Conservation (phyloP, 2,797 vertebrate species). For the Spheniscus humboldti region DNA sequence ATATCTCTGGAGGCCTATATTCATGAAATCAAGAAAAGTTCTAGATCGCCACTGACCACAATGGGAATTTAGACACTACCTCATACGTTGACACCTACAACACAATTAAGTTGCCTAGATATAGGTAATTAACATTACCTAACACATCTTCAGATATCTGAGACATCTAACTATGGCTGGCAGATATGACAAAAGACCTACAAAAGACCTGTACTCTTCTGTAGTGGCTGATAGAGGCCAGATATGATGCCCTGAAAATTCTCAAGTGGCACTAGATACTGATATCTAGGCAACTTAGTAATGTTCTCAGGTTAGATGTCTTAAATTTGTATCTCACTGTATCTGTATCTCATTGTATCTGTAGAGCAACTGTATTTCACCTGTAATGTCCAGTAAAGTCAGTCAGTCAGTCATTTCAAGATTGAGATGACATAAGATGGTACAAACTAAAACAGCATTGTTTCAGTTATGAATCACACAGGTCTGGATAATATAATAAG, state of each 20-base stretch:
- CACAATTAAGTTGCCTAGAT: not conserved
- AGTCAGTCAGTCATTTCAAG: not conserved
- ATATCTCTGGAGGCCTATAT: not conserved
- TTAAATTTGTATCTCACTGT: not conserved
- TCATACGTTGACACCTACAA: not conserved
- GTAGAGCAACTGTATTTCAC: not conserved
- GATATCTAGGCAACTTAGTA: not conserved
- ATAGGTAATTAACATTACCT: not conserved
- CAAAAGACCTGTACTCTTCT: not conserved
- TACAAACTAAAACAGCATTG: not conserved
- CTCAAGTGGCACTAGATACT: not conserved
- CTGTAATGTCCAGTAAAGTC: not conserved
- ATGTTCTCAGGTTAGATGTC: not conserved
- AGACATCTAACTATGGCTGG: not conserved
- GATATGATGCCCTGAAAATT: not conserved
- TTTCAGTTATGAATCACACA: not conserved
- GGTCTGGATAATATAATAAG: not conserved
- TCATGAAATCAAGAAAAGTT: not conserved
- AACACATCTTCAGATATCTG: not conserved
- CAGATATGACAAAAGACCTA: not conserved
- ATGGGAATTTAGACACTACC: not conserved
- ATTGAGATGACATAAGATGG: not conserved
- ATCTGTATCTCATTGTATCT: not conserved
- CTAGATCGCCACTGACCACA: not conserved
- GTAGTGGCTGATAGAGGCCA: not conserved